Conservation (phyloP, 1,140 invertebrate genomes). For the Formica exsecta region DNA sequence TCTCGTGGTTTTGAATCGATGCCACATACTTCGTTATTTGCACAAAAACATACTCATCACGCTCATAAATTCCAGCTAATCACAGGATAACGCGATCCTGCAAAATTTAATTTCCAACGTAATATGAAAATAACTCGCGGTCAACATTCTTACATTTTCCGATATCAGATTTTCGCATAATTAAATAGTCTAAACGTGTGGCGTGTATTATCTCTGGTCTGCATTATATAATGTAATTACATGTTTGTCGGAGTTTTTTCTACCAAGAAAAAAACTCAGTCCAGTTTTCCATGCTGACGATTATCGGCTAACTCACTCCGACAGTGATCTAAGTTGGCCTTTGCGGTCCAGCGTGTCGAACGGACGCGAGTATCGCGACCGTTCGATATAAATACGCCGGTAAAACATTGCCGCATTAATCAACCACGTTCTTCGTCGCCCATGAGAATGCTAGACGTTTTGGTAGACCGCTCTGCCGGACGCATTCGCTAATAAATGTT, state of each 20-base stretch:
- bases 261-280: neutral
- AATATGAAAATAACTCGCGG: conserved; percentile 14
- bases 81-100: neutral
- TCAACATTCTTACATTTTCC: conserved; percentile 24
- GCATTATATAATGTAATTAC: conserved; percentile 20
- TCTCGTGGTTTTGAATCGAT: neutral
- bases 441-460: conserved; percentile 57
- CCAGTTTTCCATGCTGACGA: conserved; percentile 25
- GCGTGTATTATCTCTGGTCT: neutral
- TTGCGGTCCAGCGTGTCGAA: conserved; percentile 36
- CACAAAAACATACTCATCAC: neutral
- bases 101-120: conserved; percentile 34
- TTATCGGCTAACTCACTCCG: conserved; percentile 32
- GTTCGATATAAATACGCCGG: conserved; percentile 66
- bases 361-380: conserved; percentile 8
- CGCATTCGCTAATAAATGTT: conserved; percentile 76
- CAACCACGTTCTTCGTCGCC: conserved; percentile 65
- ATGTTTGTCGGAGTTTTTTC: neutral
- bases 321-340: conserved; percentile 42
- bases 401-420: conserved; percentile 72
- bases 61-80: conserved; percentile 3
- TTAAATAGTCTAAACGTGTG: conserved; percentile 18
- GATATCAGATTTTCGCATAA: conserved; percentile 36
- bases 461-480: conserved; percentile 54
- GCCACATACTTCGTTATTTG: conserved; percentile 1